Percentiles rank a stretch among this genome's conserved stretches.
phyloP scores from a whole-genome alignment of 2,888 invertebrate species.

The Ormyrus pomaceus region DNA sequence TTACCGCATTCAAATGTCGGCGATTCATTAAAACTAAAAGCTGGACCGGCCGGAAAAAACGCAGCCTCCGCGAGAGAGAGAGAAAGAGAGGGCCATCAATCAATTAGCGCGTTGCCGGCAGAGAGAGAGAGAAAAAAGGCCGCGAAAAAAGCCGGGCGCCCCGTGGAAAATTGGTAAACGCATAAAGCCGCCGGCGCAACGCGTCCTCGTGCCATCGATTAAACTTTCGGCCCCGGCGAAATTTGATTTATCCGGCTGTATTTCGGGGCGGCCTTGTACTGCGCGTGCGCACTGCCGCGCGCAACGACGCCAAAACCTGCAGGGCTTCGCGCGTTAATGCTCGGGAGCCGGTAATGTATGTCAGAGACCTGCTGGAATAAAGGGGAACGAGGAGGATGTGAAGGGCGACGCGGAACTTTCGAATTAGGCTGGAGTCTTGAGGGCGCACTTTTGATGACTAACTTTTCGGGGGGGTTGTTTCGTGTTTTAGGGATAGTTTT shows the following conservation, averaged over 20 bases:
- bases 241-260: conserved; percentile 49
- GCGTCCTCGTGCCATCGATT: conserved; percentile 31
- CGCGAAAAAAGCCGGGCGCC: background rate
- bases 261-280: conserved; percentile 18
- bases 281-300: background rate
- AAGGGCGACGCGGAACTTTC: background rate
- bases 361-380: conserved; percentile 16
- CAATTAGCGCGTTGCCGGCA: conserved; percentile 22
- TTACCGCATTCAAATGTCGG: background rate
- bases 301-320: conserved; percentile 16
- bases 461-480: too few relatives aligned
- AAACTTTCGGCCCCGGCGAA: conserved; percentile 23
- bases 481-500: too few relatives aligned
- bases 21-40: conserved; percentile 1
- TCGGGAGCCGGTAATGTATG: conserved; percentile 20
- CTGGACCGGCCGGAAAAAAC: too few relatives aligned
- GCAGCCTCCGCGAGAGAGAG: background rate
- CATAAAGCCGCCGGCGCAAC: background rate
- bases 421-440: background rate
- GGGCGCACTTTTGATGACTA: background rate
- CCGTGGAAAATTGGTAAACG: background rate
- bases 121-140: background rate
- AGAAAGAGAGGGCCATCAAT: conserved; percentile 20
- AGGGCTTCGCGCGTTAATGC: conserved; percentile 3
- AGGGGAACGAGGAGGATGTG: background rate